Percentiles rank a stretch among this genome's conserved stretches.
phyloP scores from a whole-genome alignment of 2,797 vertebrate species.

The Monodelphis domestica region DNA sequence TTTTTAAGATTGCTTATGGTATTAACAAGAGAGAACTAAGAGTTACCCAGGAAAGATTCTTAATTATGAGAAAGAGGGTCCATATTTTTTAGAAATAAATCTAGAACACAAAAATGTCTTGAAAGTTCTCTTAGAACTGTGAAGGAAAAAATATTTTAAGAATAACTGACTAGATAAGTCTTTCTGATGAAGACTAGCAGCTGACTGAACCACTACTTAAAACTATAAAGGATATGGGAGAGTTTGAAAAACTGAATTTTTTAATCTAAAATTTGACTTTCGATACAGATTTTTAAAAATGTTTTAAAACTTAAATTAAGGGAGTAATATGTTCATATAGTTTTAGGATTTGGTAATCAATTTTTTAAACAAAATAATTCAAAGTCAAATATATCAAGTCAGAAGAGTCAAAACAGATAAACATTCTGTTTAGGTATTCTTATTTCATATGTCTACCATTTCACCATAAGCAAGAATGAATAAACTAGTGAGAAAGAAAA shows the following conservation, averaged over 20 bases:
- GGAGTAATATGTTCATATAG: constrained; percentile 6
- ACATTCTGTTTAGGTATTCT: not conserved
- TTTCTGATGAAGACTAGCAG: not conserved
- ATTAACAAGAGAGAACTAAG: not conserved
- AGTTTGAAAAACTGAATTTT: not conserved
- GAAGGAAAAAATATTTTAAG: not conserved
- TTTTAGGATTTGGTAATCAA: constrained; percentile 12
- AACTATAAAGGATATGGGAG: not conserved
- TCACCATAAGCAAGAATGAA: not conserved
- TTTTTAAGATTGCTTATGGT: not conserved
- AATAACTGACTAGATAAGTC: not conserved
- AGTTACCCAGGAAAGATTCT: not conserved
- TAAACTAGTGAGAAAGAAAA: not conserved
- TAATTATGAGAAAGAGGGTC: not conserved
- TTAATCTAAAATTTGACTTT: constrained; percentile 5
- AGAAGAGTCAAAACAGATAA: not conserved
- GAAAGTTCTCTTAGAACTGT: not conserved
- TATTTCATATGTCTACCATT: not conserved
- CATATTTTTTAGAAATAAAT: not conserved
- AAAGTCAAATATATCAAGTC: constrained; percentile 11
- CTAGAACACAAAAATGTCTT: not conserved
- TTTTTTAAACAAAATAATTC: constrained; percentile 11
- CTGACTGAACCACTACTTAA: not conserved
- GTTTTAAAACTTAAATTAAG: constrained; percentile 7
- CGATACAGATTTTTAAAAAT: not conserved